Evolutionary conservation across 2,888 invertebrate species (phyloP), one percentile per base, ranked within the genome.

Genomic region (Pyrochroa serraticornis): DNA sequence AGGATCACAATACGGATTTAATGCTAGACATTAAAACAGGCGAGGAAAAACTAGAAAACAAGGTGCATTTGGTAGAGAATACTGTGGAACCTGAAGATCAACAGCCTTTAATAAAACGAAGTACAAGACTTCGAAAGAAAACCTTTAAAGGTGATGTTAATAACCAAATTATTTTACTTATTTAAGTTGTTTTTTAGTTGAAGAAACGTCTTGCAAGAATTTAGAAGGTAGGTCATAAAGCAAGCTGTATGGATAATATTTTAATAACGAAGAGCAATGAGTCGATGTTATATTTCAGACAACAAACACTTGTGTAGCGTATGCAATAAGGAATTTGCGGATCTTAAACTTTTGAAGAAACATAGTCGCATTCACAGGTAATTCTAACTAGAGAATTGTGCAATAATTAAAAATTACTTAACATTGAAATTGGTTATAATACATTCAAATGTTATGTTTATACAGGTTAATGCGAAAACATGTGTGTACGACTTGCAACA

Each of bases 401-500:
- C n/a, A 39, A 43, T n/a, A 13, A 7, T 12, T 3, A 30, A 44
- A 44, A 5, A 32, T 9, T 6, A 46, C 10, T 47, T 13, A 7
- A 14, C 3, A 42, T 22, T 22, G 5, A 22, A 22, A 5, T 5
- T 22, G 22, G 2, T 22, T 3, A 22, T 3, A 22, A 5, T 22
- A 5, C 22, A 22, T 2, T 22, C 5, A 22, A 22, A 22, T 22
- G 2, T 22, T 22, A 22, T 22, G 22, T 22, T 2, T 22, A 22
- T 5, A 22, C 22, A 22, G 69, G 14, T 10, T 50, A 49, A 58
- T 60, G 39, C 70, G 68, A 38, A 65, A 66, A 35, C 65, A 70
- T 48, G 41, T 66, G 14, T 75, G 75, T 58, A 58, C 58, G 8
- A 63, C 62, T n/a, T 76, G 76, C 48, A 65, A 65, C 9, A 76